Evolutionary conservation across 1,140 invertebrate genomes (phyloP).

Genomic region (Drosophila bocqueti): DNA sequence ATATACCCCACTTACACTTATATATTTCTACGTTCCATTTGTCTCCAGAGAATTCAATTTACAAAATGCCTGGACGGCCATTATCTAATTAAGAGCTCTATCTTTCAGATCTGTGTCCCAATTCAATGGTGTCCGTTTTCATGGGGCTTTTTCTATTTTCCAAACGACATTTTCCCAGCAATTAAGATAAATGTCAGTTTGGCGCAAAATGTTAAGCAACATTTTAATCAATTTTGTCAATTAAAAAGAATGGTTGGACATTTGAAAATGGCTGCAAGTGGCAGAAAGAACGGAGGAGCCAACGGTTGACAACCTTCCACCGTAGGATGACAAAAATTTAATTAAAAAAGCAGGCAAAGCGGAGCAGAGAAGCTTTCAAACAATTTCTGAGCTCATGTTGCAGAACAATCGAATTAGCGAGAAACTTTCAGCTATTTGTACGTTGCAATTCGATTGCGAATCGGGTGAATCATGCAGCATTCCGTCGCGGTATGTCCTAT

Average conservation of each 20-base stretch:
- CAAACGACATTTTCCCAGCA: slow-evolving; percentile 53
- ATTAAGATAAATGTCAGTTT: slow-evolving; percentile 82
- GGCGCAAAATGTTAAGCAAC: slow-evolving; percentile 71
- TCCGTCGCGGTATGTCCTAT: slow-evolving; percentile 49
- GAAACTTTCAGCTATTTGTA: slow-evolving; percentile 25
- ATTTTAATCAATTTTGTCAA: slow-evolving; percentile 82
- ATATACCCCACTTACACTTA: not conserved
- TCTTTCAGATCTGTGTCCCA: slow-evolving; percentile 40
- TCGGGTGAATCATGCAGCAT: slow-evolving; percentile 52
- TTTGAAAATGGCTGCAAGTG: slow-evolving; percentile 33
- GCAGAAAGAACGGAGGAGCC: not conserved
- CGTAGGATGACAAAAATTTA: slow-evolving; percentile 61
- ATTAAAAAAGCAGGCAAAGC: slow-evolving; percentile 66
- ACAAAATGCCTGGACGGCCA: slow-evolving; percentile 43
- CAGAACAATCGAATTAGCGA: slow-evolving; percentile 54
- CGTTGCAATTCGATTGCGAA: slow-evolving; percentile 3
- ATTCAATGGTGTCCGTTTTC: slow-evolving; percentile 25
- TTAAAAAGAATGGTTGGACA: slow-evolving; percentile 65
- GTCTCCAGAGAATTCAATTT: slow-evolving; percentile 39
- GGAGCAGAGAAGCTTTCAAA: slow-evolving; percentile 19
- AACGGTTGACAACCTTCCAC: slow-evolving; percentile 16
- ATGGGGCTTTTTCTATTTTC: slow-evolving; percentile 28
- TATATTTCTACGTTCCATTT: slow-evolving; percentile 29
- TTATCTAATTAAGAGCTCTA: slow-evolving; percentile 75
- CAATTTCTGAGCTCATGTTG: slow-evolving; percentile 58